Conservation (phyloP, 2,888 invertebrate species). For the Melanotus villosus region DNA sequence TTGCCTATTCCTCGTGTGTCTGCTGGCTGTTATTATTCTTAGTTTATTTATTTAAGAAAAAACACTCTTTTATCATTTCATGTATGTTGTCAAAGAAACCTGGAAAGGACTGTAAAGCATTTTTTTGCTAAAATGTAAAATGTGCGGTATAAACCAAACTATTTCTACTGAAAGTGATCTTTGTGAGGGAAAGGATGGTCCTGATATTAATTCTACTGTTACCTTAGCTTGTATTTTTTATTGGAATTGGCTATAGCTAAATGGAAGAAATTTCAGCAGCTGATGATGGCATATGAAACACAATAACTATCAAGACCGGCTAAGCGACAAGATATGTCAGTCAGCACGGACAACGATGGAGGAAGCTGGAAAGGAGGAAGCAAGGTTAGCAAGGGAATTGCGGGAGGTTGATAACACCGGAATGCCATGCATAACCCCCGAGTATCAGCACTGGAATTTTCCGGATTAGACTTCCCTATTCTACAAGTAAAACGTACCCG, state of each 20-base stretch:
- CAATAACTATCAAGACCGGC: background rate
- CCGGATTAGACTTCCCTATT: too few species aligned
- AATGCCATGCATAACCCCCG: conserved; percentile 6
- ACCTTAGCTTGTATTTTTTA: background rate
- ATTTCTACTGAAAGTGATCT: background rate
- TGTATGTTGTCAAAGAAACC: background rate
- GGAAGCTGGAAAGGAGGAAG: background rate
- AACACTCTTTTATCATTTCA: too few species aligned
- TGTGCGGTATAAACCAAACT: background rate
- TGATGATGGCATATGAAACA: conserved; percentile 8
- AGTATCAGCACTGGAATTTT: too few species aligned
- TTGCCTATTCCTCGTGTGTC: too few species aligned
- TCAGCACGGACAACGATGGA: conserved; percentile 6
- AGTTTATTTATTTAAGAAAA: too few species aligned
- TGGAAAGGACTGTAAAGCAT: background rate
- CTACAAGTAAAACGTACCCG: too few species aligned
- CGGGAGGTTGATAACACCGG: background rate
- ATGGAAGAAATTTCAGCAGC: background rate
- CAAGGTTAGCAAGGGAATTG: background rate
- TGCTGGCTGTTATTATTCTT: too few species aligned
- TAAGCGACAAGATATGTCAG: background rate
- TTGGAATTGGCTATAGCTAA: background rate
- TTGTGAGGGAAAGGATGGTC: background rate
- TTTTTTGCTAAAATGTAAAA: background rate
- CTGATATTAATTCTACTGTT: background rate